Base-by-base conservation (phyloP, 2,888 invertebrate genomes). In the Cephus rjabovi region DNA sequence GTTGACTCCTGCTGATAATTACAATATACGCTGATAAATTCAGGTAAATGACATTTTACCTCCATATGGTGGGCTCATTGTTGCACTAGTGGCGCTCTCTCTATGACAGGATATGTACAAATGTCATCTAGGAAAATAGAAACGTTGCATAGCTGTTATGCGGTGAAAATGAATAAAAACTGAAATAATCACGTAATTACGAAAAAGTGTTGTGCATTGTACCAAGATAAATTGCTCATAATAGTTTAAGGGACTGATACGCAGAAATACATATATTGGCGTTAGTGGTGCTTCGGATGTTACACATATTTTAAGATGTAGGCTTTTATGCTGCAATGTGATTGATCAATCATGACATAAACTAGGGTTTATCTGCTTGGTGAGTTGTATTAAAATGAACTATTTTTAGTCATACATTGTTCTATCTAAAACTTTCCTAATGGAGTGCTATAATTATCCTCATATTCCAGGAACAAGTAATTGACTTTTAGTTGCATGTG, bases 331-430 rank as follows among this genome's bases (percentile, higher is more conserved):
- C 35, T 68, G 69, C 74, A 73, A 77, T 79, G 77, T 56, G 79
- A 80, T 79, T 81, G 74, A 77, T 80, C 76, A 79, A 81, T 83
- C 79, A 83, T 81, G 83, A 83, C 80, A 80, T 81, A 75, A 78
- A 77, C 76, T 79, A 74, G 76, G 77, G 79, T 78, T 80, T 80
- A 76, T 81, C 79, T 79, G 77, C 78, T 69, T 75, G 83, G 83
- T 83, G 76, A 83, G 83, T 79, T 31, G 69, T 73, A 73, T 75
- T 34, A 76, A 56, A 23, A 23, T 56, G 15, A 56, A 23, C 6
- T 56, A 23, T 23, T 9, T 23, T 9, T 56, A 56, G 15, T 56
- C 6, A 23, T 56, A 56, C 2, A 56, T 56, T 56, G 2, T 56
- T 9, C 9, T 23, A 56, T 56, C 15, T 23, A 56, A 23, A 56